Evolutionary conservation across 2,797 vertebrate species (phyloP).

Genomic region (Salmo trutta): DNA sequence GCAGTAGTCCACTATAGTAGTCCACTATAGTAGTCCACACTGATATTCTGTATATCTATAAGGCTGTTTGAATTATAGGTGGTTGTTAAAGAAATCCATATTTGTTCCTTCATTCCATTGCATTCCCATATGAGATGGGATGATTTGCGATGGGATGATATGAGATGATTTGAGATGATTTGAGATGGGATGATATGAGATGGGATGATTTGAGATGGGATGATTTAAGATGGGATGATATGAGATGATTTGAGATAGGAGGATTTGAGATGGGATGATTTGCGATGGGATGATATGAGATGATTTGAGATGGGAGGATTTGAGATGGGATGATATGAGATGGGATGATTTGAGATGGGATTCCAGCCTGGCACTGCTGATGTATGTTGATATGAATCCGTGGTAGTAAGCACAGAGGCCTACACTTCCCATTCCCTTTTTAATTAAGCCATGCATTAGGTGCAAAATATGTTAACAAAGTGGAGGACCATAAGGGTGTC

Average conservation of each 20-base stretch:
- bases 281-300: too few relatives aligned
- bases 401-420: constrained; percentile 18
- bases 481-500: constrained; percentile 20
- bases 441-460: constrained; percentile 57
- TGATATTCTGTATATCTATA: neutral
- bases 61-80: constrained; percentile 10
- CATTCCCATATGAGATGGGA: neutral
- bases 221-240: too few relatives aligned
- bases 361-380: constrained; percentile 40
- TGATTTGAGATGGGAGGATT: too few relatives aligned
- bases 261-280: too few relatives aligned
- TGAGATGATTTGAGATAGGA: too few relatives aligned
- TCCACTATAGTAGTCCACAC: neutral
- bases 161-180: constrained; percentile 38
- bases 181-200: too few relatives aligned
- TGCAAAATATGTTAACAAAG: constrained; percentile 44
- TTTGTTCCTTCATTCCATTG: constrained; percentile 22
- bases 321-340: too few relatives aligned
- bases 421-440: constrained; percentile 47
- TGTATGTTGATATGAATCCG: constrained; percentile 32
- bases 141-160: constrained; percentile 33
- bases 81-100: neutral
- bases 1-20: neutral
- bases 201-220: too few relatives aligned
- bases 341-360: constrained; percentile 27